Percentiles rank a stretch among this genome's conserved stretches.
Evolutionary conservation across 2,113 vertebrate species (phyloP).

Genomic region (Erythrocercus mccallii): DNA sequence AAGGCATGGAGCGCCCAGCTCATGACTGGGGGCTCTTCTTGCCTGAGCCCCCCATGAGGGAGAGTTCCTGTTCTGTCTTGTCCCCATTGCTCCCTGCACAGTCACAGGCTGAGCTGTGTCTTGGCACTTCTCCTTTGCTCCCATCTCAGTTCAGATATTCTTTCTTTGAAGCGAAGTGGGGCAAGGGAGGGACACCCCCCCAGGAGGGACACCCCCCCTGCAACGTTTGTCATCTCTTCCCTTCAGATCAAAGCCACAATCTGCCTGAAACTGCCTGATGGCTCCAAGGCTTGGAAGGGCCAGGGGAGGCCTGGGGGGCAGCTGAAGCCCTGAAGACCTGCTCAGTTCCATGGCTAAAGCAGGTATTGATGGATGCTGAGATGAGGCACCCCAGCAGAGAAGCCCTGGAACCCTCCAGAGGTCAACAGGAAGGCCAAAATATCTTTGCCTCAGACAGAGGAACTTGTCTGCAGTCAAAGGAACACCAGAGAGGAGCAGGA

Average conservation of each 20-base stretch:
- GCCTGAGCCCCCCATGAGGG: fast-evolving
- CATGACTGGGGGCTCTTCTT: background rate
- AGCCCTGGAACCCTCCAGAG: background rate
- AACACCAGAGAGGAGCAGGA: background rate
- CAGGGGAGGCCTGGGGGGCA: background rate
- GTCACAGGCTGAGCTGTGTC: background rate
- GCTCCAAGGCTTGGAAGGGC: background rate
- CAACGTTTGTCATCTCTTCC: background rate
- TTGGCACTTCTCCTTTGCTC: background rate
- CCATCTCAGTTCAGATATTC: background rate
- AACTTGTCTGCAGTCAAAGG: background rate
- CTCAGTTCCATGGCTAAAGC: background rate
- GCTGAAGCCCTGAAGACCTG: background rate
- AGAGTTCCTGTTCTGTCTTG: background rate
- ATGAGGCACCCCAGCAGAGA: background rate
- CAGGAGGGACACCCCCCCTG: background rate
- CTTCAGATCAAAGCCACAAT: background rate
- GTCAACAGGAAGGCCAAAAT: background rate
- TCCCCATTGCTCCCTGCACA: background rate
- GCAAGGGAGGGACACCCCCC: background rate
- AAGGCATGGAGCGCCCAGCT: background rate
- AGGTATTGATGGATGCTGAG: background rate
- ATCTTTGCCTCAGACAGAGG: background rate
- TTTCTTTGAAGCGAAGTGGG: background rate
- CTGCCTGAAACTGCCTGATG: background rate